Evolutionary conservation across 2,888 invertebrate genomes (phyloP).

Genomic region (Campoplex capitator): DNA sequence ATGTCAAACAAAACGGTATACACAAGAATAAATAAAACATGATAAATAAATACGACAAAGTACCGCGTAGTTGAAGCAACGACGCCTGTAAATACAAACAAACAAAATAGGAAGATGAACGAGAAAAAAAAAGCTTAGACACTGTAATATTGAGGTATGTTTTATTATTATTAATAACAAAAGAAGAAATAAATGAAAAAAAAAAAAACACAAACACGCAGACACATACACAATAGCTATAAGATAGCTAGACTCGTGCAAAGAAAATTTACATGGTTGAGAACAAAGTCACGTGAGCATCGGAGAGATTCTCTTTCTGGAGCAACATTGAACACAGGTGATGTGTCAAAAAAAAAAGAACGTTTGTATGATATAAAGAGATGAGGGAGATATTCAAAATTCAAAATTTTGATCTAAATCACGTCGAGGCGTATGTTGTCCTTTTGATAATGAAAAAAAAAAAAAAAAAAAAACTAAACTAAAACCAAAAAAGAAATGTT

Average conservation of each 20-base stretch:
- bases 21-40: background rate
- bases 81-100: conserved; percentile 61
- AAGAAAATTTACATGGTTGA: conserved; percentile 82
- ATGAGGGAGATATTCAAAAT: conserved; percentile 80
- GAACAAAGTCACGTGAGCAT: conserved; percentile 70
- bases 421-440: conserved; percentile 77
- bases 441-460: conserved; percentile 80
- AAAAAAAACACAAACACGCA: conserved; percentile 66
- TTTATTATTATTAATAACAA: conserved; percentile 66
- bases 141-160: conserved; percentile 73
- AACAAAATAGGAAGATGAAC: conserved; percentile 28
- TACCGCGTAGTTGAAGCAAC: conserved; percentile 49
- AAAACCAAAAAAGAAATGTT: conserved; percentile 79
- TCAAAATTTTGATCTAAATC: conserved; percentile 82
- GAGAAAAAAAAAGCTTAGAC: conserved; percentile 54
- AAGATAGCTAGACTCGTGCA: conserved; percentile 82
- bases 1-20: conserved; percentile 17
- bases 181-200: conserved; percentile 33
- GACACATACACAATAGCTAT: conserved; percentile 76
- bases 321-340: conserved; percentile 71
- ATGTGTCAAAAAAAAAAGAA: conserved; percentile 66
- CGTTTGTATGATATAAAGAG: conserved; percentile 62
- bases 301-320: conserved; percentile 78
- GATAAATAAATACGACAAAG: conserved; percentile 43
- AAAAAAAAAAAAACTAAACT: conserved; percentile 70